A percentile compares a stretch with the other conserved stretches of the same genome.
Conservation (phyloP, 2,113 vertebrate genomes). For the Perca flavescens region DNA sequence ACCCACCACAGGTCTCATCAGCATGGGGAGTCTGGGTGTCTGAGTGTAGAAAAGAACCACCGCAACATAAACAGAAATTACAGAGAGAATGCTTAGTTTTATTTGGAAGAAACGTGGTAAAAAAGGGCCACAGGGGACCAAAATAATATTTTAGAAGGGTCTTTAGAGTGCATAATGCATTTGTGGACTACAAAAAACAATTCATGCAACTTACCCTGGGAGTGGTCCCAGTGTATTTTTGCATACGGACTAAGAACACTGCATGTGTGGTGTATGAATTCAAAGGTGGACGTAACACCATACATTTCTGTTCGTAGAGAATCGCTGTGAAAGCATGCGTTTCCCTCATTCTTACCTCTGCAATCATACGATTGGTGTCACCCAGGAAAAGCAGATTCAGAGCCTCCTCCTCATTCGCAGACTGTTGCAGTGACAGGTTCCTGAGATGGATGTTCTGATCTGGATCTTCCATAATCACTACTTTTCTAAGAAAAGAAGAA, state of each 20-base stretch:
- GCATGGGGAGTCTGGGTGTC: constrained; percentile 61
- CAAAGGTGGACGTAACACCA: neutral
- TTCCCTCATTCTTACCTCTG: constrained; percentile 87
- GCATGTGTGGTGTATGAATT: neutral
- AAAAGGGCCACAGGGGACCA: constrained; percentile 58
- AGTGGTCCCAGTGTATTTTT: constrained; percentile 42
- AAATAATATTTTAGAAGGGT: constrained; percentile 71
- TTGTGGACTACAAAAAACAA: constrained; percentile 35
- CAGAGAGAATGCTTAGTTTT: constrained; percentile 64
- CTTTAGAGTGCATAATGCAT: constrained; percentile 44
- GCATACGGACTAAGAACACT: constrained; percentile 5
- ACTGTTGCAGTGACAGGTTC: constrained; percentile 93
- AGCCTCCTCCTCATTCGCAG: constrained; percentile 94
- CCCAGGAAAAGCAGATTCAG: constrained; percentile 96
- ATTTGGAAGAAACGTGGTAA: constrained; percentile 45
- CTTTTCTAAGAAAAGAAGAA: constrained; percentile 84
- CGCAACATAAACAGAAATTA: constrained; percentile 71
- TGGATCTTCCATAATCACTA: constrained; percentile 93
- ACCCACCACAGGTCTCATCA: constrained; percentile 52
- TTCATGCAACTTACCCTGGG: constrained; percentile 25
- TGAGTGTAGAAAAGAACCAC: constrained; percentile 51
- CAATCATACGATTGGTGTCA: constrained; percentile 98
- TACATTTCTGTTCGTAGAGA: neutral
- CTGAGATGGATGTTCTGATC: constrained; percentile 97
- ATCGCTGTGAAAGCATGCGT: neutral